Percentiles rank a stretch among this genome's conserved stretches.
These are phyloP conservation scores for Eulithis testata DNA, from an alignment of 2,888 invertebrate species.

Conservation along the genomic window DNA sequence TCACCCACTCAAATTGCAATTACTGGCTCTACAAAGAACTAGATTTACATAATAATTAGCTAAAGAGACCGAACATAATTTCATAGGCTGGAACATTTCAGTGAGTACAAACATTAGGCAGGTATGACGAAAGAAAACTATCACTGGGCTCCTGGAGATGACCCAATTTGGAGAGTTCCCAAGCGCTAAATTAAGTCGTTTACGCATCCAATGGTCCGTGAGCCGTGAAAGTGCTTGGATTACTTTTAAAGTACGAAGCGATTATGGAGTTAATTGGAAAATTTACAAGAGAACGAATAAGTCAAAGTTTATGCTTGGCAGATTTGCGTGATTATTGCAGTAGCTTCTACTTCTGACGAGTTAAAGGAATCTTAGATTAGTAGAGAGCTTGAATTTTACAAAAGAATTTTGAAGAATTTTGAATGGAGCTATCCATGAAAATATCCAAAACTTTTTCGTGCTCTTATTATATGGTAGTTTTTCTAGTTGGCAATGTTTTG, in stretches of 20 bases:
- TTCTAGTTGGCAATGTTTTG: conserved; percentile 7
- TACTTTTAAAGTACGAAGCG: conserved; percentile 38
- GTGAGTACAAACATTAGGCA: background rate
- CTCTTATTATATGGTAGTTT: background rate
- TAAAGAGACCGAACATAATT: too few species aligned
- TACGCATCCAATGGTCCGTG: conserved; percentile 49
- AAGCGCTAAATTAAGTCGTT: conserved; percentile 59
- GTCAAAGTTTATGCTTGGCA: background rate
- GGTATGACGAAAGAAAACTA: conserved; percentile 18
- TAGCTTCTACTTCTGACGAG: too few species aligned
- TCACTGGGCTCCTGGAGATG: conserved; percentile 38
- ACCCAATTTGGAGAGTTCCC: conserved; percentile 59
- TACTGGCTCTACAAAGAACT: too few species aligned
- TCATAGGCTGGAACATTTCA: too few species aligned
- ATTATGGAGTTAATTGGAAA: conserved; percentile 25
- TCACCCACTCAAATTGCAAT: too few species aligned
- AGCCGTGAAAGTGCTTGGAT: conserved; percentile 43
- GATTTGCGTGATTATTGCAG: too few species aligned
- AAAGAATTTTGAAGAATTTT: too few species aligned
- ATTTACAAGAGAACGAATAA: conserved; percentile 7
- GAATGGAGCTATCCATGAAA: too few species aligned
- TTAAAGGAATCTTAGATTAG: too few species aligned
- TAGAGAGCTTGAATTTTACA: too few species aligned
- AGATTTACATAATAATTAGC: too few species aligned
- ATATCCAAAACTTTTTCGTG: background rate